A percentile compares a stretch with the other conserved stretches of the same genome.
Evolutionary conservation across 2,113 vertebrate genomes (phyloP).

Genomic region (Poicephalus meyeri): DNA sequence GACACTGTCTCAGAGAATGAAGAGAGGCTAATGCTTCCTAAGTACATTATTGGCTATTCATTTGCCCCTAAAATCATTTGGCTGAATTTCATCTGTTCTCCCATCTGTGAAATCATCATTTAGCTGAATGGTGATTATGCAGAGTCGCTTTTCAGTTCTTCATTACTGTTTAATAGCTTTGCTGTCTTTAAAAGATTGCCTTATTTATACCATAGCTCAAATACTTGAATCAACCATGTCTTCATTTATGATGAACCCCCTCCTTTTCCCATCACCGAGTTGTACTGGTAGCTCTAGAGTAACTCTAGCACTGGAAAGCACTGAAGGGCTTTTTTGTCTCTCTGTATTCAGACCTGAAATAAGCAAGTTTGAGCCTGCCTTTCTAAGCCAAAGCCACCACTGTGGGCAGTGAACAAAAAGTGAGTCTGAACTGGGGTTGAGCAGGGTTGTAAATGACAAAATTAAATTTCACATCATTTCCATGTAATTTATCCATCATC

Average conservation of each 20-base stretch:
- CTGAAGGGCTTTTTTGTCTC: not conserved
- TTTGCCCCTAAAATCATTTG: slow-evolving; percentile 67
- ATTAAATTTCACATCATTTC: not conserved
- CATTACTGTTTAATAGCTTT: slow-evolving; percentile 68
- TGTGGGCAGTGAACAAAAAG: not conserved
- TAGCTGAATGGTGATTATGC: slow-evolving; percentile 68
- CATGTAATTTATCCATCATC: not conserved
- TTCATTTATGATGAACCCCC: not conserved
- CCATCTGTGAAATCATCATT: slow-evolving; percentile 78
- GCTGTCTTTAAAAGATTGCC: slow-evolving; percentile 57
- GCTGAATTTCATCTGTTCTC: slow-evolving; percentile 75
- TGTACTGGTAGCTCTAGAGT: not conserved
- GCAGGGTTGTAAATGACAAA: not conserved
- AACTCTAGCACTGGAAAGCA: not conserved
- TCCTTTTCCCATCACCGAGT: not conserved
- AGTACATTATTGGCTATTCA: slow-evolving; percentile 66
- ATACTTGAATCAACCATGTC: not conserved
- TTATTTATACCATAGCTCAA: slow-evolving; percentile 33
- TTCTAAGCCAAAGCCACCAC: not conserved
- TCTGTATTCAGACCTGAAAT: not conserved
- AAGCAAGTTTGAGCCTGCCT: not conserved
- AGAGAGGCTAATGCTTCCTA: slow-evolving; percentile 70
- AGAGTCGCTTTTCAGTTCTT: slow-evolving; percentile 65
- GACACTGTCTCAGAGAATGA: slow-evolving; percentile 56
- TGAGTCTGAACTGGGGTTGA: not conserved